These are phyloP conservation scores for Erpobdella octoculata DNA, from an alignment of 2,888 invertebrate genomes.

Conservation along the genomic window DNA sequence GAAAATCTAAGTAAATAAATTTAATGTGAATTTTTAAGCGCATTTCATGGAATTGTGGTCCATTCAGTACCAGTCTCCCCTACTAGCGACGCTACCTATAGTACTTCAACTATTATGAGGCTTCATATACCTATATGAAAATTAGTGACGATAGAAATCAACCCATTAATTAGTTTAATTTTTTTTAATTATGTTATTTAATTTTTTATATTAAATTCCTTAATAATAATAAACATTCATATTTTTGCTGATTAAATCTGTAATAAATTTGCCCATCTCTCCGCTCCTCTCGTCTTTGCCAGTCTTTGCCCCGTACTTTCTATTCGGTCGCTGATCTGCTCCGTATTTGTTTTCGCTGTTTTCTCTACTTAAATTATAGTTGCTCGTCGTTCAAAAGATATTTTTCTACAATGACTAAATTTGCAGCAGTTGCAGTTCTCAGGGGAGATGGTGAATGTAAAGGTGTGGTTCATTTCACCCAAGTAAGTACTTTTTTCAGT, in stretches of 20 bases:
- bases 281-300: not conserved
- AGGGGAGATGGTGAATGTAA: conserved; percentile 67
- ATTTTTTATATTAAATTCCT: not conserved
- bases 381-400: not conserved
- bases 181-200: not conserved
- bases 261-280: not conserved
- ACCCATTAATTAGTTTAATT: not conserved
- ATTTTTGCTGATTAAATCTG: not conserved
- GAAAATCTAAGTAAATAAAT: too few relatives aligned
- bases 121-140: too few relatives aligned
- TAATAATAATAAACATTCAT: not conserved
- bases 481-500: conserved; percentile 27
- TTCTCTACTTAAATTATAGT: too few relatives aligned
- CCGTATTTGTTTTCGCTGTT: too few relatives aligned
- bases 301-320: too few relatives aligned
- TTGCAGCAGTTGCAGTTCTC: conserved; percentile 77
- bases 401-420: conserved; percentile 12
- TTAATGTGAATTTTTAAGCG: too few relatives aligned
- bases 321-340: too few relatives aligned
- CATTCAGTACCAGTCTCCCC: too few relatives aligned
- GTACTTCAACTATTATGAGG: too few relatives aligned
- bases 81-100: too few relatives aligned
- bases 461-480: conserved; percentile 73
- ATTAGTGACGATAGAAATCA: too few relatives aligned
- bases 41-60: too few relatives aligned